Conservation (phyloP, 2,888 invertebrate genomes). For the Linnaemya vulpina region DNA sequence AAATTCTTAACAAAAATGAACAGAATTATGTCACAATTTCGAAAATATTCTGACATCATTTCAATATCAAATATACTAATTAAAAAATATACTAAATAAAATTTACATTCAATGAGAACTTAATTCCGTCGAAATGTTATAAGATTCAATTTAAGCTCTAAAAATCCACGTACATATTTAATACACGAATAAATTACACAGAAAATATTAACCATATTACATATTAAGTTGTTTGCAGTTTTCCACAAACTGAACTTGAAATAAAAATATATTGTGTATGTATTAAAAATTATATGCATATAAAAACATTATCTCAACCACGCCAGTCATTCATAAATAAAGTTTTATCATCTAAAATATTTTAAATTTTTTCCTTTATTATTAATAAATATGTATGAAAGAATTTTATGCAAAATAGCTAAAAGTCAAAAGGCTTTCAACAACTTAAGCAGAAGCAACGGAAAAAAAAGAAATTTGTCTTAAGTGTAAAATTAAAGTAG, state of each 20-base stretch:
- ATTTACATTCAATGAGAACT: neutral
- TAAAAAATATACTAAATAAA: no score
- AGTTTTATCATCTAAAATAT: slow-evolving; percentile 36
- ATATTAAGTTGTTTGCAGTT: neutral
- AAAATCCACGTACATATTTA: neutral
- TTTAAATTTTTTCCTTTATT: neutral
- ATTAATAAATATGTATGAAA: neutral
- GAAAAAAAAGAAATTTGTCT: slow-evolving; percentile 10
- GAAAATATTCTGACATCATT: neutral
- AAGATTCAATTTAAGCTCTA: neutral
- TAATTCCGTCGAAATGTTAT: neutral
- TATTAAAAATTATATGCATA: slow-evolving; percentile 43
- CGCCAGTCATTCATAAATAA: slow-evolving; percentile 64
- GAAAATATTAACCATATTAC: neutral
- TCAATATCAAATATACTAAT: neutral
- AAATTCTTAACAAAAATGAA: no score
- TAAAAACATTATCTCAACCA: slow-evolving; percentile 61
- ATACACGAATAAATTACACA: neutral
- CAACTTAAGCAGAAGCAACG: slow-evolving; percentile 15
- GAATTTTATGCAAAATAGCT: slow-evolving; percentile 54
- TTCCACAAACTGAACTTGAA: neutral
- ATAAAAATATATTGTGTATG: neutral
- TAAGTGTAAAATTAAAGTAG: slow-evolving; percentile 27
- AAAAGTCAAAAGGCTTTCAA: slow-evolving; percentile 36
- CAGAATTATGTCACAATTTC: no score